phyloP scores from a whole-genome alignment of 2,113 vertebrate genomes.

The Halichoeres trimaculatus region DNA sequence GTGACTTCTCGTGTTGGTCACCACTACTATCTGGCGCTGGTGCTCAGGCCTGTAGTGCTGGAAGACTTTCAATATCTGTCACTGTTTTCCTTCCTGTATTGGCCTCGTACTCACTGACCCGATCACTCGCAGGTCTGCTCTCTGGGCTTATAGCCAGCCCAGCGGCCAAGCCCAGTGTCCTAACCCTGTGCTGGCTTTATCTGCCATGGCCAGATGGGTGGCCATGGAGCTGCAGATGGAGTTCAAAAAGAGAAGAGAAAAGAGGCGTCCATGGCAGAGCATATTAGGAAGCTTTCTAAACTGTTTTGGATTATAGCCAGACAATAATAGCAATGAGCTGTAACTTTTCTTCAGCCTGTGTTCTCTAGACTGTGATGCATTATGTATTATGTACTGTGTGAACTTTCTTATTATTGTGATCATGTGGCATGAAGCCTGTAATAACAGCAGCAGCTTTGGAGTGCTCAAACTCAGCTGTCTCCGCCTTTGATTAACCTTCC shows the following conservation, averaged over 20 bases:
- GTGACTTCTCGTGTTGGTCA: constrained; percentile 19
- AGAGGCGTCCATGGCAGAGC: constrained; percentile 46
- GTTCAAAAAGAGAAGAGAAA: constrained; percentile 14
- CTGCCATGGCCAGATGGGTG: constrained; percentile 52
- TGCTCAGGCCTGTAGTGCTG: constrained; percentile 16
- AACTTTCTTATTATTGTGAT: constrained; percentile 69
- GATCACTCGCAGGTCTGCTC: constrained; percentile 34
- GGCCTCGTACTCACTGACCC: constrained; percentile 43
- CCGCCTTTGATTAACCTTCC: constrained; percentile 65
- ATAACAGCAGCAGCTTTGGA: constrained; percentile 54
- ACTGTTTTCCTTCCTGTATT: constrained; percentile 62
- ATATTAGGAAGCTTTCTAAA: constrained; percentile 64
- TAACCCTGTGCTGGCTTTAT: constrained; percentile 56
- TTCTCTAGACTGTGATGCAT: constrained; percentile 61
- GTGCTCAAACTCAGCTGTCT: constrained; percentile 41
- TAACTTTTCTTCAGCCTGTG: constrained; percentile 59
- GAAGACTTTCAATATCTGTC: constrained; percentile 33
- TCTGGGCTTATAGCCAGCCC: constrained; percentile 41
- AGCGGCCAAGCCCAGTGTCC: constrained; percentile 27
- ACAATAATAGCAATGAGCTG: constrained; percentile 67
- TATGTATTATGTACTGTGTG: constrained; percentile 63
- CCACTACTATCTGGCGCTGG: constrained; percentile 16
- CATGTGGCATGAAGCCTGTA: constrained; percentile 70
- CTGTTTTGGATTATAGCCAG: constrained; percentile 65
- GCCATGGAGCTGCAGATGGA: constrained; percentile 30